Evolutionary conservation across 2,113 vertebrate genomes (phyloP).

Genomic region (Murina feae): DNA sequence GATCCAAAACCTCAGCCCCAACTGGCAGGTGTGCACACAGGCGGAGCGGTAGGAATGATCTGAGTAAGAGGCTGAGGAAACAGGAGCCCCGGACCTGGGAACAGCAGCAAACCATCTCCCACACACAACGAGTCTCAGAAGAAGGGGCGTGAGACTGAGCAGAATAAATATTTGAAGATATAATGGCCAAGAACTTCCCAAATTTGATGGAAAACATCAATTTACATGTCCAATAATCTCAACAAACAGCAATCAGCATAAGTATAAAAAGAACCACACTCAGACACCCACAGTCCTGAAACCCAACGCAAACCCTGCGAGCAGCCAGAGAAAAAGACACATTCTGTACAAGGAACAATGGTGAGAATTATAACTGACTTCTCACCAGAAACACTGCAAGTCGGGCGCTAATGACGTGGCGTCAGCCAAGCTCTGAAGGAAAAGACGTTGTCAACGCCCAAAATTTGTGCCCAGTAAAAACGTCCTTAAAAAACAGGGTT

Average conservation of each 20-base stretch:
- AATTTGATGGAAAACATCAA: conserved; percentile 1
- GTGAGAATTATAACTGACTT: not conserved
- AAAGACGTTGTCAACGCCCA: not conserved
- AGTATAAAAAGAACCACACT: not conserved
- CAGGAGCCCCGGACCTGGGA: not conserved
- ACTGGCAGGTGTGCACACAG: not conserved
- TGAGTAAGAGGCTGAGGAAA: not conserved
- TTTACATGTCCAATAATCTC: not conserved
- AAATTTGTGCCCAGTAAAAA: not conserved
- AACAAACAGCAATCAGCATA: not conserved
- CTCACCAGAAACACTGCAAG: not conserved
- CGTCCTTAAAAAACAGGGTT: not conserved
- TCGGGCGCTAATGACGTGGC: not conserved
- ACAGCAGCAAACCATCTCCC: not conserved
- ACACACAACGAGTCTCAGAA: not conserved
- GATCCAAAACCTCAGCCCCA: not conserved
- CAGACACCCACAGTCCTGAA: not conserved
- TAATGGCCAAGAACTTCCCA: not conserved
- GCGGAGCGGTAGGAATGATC: not conserved
- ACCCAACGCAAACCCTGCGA: not conserved
- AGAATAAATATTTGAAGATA: not conserved
- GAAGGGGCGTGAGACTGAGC: not conserved
- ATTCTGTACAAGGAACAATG: not conserved
- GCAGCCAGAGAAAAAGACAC: not conserved
- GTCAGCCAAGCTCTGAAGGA: not conserved